Conservation (phyloP, 2,113 vertebrate species). For the Myotis davidii region DNA sequence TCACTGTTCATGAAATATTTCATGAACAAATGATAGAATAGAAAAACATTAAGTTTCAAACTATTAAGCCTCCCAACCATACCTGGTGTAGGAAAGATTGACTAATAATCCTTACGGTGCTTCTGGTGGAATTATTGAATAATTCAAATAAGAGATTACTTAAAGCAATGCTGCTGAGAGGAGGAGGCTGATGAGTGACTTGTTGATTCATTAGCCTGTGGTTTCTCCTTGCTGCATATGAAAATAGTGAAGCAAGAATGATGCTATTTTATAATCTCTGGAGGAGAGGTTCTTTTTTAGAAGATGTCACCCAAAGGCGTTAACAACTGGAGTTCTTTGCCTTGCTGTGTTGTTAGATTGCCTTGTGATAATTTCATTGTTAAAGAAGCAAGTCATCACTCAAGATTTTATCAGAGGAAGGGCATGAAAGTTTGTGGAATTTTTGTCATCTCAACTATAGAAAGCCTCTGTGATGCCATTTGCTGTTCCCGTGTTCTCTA, state of each 20-base stretch:
- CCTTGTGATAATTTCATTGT: slow-evolving; percentile 30
- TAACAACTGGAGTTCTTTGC: slow-evolving; percentile 44
- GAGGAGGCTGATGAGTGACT: slow-evolving; percentile 39
- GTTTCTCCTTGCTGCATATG: slow-evolving; percentile 51
- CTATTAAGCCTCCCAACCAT: slow-evolving; percentile 13
- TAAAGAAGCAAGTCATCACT: not conserved
- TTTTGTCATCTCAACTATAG: not conserved
- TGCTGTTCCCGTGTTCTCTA: not conserved
- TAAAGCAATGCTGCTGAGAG: slow-evolving; percentile 55
- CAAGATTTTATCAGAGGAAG: not conserved
- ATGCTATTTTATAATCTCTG: not conserved
- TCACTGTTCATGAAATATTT: slow-evolving; percentile 23
- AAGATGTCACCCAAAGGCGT: not conserved
- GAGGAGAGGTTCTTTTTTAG: not conserved
- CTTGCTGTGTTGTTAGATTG: not conserved
- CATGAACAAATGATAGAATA: slow-evolving; percentile 40
- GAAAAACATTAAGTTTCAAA: slow-evolving; percentile 58
- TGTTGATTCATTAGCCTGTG: slow-evolving; percentile 49
- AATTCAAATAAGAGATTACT: slow-evolving; percentile 63
- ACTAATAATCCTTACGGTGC: slow-evolving; percentile 59
- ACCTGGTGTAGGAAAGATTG: slow-evolving; percentile 43
- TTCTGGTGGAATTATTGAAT: slow-evolving; percentile 59
- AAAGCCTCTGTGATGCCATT: not conserved
- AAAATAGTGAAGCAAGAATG: slow-evolving; percentile 26
- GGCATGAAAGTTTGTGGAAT: not conserved